Evolutionary conservation across 2,797 vertebrate genomes (phyloP).

Genomic region (Schizopygopsis malacanthus): DNA sequence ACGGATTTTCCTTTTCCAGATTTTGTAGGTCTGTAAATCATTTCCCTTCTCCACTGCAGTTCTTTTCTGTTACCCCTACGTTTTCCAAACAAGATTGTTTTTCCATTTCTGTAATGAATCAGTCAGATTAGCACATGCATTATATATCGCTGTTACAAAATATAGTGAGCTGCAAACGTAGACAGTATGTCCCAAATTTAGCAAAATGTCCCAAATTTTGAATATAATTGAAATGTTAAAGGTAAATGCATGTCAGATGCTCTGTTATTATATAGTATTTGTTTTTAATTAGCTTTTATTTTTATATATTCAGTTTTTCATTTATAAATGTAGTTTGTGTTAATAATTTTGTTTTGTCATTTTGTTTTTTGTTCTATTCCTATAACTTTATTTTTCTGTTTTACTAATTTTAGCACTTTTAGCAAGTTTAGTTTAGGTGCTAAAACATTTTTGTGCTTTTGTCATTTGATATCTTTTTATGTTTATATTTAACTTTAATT

Average conservation of each 20-base stretch:
- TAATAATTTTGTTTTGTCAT: not conserved
- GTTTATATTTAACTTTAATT: not conserved
- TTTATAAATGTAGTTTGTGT: not conserved
- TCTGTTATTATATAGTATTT: not conserved
- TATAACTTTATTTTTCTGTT: not conserved
- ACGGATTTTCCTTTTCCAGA: constrained; percentile 66
- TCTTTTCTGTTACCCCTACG: not conserved
- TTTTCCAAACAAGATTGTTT: not conserved
- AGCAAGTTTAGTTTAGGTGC: no score
- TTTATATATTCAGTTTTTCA: no score
- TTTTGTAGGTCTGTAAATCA: constrained; percentile 70
- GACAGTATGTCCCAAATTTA: not conserved
- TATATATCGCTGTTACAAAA: not conserved
- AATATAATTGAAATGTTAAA: not conserved
- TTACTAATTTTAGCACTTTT: not conserved
- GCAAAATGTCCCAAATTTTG: not conserved
- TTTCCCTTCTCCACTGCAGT: constrained; percentile 69
- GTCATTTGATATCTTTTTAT: no score
- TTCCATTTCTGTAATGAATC: constrained; percentile 24
- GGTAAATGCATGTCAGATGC: not conserved
- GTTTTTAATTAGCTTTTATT: no score
- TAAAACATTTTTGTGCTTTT: no score
- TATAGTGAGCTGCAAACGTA: not conserved
- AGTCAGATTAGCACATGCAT: constrained; percentile 14
- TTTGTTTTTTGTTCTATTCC: not conserved